phyloP scores from a whole-genome alignment of 1,140 invertebrate species.

The Sweltsa coloradensis region DNA sequence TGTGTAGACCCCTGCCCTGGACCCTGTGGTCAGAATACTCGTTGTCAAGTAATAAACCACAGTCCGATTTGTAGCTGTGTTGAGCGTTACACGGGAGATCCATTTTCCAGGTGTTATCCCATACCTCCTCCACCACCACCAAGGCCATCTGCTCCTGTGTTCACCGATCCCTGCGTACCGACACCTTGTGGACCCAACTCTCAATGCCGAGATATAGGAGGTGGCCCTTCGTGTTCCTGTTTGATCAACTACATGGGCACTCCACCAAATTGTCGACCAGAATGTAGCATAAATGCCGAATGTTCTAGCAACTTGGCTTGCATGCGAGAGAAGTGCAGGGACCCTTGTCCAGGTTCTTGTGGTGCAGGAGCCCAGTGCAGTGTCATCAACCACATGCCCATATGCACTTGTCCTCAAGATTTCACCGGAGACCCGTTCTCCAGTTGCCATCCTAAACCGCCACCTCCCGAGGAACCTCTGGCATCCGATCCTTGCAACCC shows the following conservation, averaged over 20 bases:
- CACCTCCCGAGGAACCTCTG: conserved; percentile 13
- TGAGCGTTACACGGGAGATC: conserved; percentile 40
- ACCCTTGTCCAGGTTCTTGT: conserved; percentile 63
- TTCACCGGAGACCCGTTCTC: conserved; percentile 53
- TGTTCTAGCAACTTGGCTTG: conserved; percentile 46
- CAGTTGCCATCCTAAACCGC: conserved; percentile 38
- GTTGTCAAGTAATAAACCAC: conserved; percentile 43
- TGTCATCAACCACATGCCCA: conserved; percentile 47
- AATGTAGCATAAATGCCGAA: conserved; percentile 51
- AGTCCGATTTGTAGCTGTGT: conserved; percentile 42
- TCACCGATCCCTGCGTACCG: conserved; percentile 56
- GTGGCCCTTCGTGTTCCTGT: conserved; percentile 46
- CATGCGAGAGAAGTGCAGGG: conserved; percentile 46
- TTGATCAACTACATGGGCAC: conserved; percentile 44
- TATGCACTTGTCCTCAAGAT: conserved; percentile 44
- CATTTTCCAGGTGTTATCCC: conserved; percentile 37
- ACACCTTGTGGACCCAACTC: conserved; percentile 67
- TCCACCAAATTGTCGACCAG: conserved; percentile 51
- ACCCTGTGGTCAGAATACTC: conserved; percentile 43
- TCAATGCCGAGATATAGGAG: conserved; percentile 45
- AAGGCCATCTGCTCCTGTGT: conserved; percentile 4
- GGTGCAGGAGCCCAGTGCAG: conserved; percentile 43
- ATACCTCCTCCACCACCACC: conserved; percentile 27
- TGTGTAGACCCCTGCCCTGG: conserved; percentile 47
- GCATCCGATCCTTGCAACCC: conserved; percentile 40